phyloP scores from a whole-genome alignment of 2,113 vertebrate species.

The Agapornis roseicollis region DNA sequence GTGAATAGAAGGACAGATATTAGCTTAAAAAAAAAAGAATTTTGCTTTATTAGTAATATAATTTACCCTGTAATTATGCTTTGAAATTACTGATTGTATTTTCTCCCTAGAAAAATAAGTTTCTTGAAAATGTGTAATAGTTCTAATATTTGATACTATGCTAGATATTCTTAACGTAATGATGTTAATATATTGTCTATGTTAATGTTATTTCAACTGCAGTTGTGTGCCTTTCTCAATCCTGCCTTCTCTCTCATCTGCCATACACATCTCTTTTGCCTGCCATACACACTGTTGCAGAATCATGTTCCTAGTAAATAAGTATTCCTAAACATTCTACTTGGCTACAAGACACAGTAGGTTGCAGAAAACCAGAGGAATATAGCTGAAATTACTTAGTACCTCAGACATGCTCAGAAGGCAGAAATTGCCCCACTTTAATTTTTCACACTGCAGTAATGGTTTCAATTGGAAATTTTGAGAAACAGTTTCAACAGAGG shows the following conservation, averaged over 20 bases:
- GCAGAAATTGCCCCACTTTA: neutral
- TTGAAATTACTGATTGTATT: neutral
- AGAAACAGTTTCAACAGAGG: neutral
- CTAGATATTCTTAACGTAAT: neutral
- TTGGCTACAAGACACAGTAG: fast-evolving
- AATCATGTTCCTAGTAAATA: neutral
- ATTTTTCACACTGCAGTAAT: neutral
- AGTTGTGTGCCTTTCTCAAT: neutral
- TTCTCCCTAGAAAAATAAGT: neutral
- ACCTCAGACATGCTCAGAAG: neutral
- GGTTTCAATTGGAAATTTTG: neutral
- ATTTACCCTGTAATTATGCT: neutral
- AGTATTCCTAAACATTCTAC: neutral
- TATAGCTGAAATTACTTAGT: neutral
- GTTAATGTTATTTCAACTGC: neutral
- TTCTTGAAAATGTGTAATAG: neutral
- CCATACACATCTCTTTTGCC: neutral
- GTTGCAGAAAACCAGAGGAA: neutral
- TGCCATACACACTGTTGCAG: neutral
- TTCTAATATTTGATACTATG: neutral
- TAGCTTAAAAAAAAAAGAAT: neutral
- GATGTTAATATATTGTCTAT: neutral
- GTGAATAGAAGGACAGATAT: neutral
- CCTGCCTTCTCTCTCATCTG: neutral
- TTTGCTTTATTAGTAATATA: neutral